Base-by-base conservation (phyloP, 2,797 vertebrate genomes). In the Jordanella pulchra region DNA sequence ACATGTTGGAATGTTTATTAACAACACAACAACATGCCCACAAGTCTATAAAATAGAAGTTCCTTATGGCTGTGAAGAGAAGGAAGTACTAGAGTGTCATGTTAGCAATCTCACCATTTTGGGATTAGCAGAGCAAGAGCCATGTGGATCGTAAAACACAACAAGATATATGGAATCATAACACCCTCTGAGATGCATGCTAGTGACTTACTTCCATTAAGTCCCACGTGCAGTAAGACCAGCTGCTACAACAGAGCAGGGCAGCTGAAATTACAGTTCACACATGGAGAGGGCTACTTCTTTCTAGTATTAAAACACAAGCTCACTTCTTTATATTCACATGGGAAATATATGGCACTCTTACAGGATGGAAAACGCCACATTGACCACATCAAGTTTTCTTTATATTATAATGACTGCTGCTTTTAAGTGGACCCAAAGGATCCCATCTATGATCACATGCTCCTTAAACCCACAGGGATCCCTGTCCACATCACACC, bases 221-320 rank as follows among this genome's bases (percentile, higher is more conserved):
- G 61, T 9, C 53, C 28, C 53, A 55, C 25, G 21, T 61, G 64
- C 74, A 70, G 67, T n/a, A 70, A 53, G 60, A 69, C 51, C 74
- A 70, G 51, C 74, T 76, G 61, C 68, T 53, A 65, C 68, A 70
- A 70, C 65, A 65, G 48, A 48, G 32, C 42, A 50, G 42, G 42
- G 61, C 42, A 58, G 61, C 61, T 58, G 45, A 27, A 56, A 65
- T 76, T 48, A 58, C 61, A 58, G 32, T 47, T 12, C 25, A 25
- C 47, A 60, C 18, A 45, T 4, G n/a, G 17, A 30, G 42, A 66
- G 32, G 17, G 56, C 72, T 53, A 42, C 32, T 68, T 51, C 21
- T 39, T 60, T 61, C n/a, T 51, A 17, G 28, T 7, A 17, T 72
- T 13, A 15, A 50, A 56, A 48, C 44, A 58, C 28, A 5, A 42